Percentiles rank a stretch among this genome's conserved stretches.
Conservation (phyloP, 2,113 vertebrate genomes). For the Sarotherodon lohbergeri region DNA sequence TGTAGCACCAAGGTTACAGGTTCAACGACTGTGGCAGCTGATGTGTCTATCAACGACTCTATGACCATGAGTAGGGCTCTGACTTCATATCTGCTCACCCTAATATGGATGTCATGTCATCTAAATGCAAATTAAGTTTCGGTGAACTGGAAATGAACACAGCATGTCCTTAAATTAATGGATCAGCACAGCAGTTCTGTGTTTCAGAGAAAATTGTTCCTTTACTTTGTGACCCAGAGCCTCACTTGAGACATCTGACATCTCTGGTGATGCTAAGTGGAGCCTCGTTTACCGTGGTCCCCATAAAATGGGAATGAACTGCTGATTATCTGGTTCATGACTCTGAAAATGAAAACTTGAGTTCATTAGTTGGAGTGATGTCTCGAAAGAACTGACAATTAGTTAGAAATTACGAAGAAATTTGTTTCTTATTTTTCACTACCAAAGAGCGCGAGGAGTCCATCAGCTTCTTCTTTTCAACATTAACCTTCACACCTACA, state of each 20-base stretch:
- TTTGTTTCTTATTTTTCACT: background rate
- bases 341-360: background rate
- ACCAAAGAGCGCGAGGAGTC: accelerated
- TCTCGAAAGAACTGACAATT: background rate
- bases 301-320: background rate
- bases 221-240: background rate
- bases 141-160: background rate
- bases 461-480: background rate
- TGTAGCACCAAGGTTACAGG: background rate
- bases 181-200: background rate
- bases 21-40: background rate
- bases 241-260: background rate
- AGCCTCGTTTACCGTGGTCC: background rate
- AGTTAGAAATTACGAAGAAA: background rate
- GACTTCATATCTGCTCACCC: background rate
- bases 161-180: background rate
- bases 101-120: background rate
- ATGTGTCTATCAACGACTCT: background rate
- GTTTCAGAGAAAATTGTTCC: background rate
- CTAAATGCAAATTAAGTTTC: background rate
- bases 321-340: background rate
- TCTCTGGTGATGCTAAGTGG: background rate
- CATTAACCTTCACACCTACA: background rate
- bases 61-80: background rate
- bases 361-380: background rate